Evolutionary conservation across 2,113 vertebrate genomes (phyloP), one percentile per base, ranked within the genome.

Genomic region (Coryphaenoides rupestris): DNA sequence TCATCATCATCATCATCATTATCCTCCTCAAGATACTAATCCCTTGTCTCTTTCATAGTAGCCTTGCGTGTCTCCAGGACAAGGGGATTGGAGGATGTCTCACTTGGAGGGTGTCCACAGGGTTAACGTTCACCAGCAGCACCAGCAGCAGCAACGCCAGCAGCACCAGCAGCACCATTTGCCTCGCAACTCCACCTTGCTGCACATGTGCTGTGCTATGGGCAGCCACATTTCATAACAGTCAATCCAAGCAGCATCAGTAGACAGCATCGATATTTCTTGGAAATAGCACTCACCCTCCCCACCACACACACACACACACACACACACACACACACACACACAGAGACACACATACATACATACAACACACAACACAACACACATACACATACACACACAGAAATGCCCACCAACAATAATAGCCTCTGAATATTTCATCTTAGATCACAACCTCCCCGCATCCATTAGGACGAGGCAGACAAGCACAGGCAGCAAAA

Each of bases 201-300:
- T 72, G 62, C 74, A 83, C 82, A 84, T 83, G 73, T 85, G 83
- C 83, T 83, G 73, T 85, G 83, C 83, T 66, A 69, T 76, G 76
- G 74, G 78, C 74, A 68, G 75, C 75, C 70, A 73, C 69, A 81
- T 87, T 87, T 87, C 73, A 78, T 85, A 85, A 85, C 72, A 86
- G 74, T 61, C 69, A 74, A 40, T 12, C 33, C 65, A 81, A 77
- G 73, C 80, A 54, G 72, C 73, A 68, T 53, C 55, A 55, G 66
- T 70, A 76, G 68, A 0, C 65, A 70, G 69, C 65, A 55, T 49
- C 58, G 63, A 55, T 60, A 24, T 65, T 81, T 68, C 60, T 72
- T 65, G 82, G 60, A 40, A 67, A 64, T 46, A 76, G 79, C 74
- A 72, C 74, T 62, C 52, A 17, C 16, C 70, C 60, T 23, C 64